These are phyloP conservation scores for Drosophila willistoni DNA, from an alignment of 1,140 invertebrate genomes.

Conservation along the genomic window DNA sequence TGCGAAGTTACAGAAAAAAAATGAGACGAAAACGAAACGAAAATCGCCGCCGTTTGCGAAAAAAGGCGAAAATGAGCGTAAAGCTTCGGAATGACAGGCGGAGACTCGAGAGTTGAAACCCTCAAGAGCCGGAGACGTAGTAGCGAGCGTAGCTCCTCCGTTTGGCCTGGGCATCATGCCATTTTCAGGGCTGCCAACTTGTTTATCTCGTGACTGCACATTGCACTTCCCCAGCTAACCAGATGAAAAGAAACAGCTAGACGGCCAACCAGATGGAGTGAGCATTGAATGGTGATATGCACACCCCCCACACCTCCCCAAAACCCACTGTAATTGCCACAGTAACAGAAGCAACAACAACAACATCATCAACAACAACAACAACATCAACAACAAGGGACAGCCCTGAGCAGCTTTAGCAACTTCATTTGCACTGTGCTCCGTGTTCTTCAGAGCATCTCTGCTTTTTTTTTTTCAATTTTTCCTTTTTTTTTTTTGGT, in stretches of 20 bases:
- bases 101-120: conserved; percentile 15
- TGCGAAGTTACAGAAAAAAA: conserved; percentile 11
- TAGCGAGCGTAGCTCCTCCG: background rate
- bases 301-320: background rate
- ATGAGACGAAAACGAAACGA: conserved; percentile 13
- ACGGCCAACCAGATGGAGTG: background rate
- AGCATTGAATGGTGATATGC: no score
- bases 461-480: background rate
- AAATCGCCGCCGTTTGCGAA: conserved; percentile 61
- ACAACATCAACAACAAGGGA: conserved; percentile 37
- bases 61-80: conserved; percentile 74
- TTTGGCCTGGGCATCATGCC: conserved; percentile 38
- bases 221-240: conserved; percentile 17
- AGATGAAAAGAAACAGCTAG: conserved; percentile 9
- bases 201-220: conserved; percentile 74
- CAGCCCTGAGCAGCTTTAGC: conserved; percentile 63
- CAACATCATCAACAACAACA: conserved; percentile 37
- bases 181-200: conserved; percentile 72
- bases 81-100: conserved; percentile 70
- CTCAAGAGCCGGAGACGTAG: background rate
- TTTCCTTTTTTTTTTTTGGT: conserved; percentile 14
- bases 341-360: conserved; percentile 43
- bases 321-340: conserved; percentile 64
- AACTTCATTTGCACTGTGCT: conserved; percentile 73
- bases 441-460: background rate